Evolutionary conservation across 2,797 vertebrate species (phyloP).

Genomic region (Monodelphis domestica): DNA sequence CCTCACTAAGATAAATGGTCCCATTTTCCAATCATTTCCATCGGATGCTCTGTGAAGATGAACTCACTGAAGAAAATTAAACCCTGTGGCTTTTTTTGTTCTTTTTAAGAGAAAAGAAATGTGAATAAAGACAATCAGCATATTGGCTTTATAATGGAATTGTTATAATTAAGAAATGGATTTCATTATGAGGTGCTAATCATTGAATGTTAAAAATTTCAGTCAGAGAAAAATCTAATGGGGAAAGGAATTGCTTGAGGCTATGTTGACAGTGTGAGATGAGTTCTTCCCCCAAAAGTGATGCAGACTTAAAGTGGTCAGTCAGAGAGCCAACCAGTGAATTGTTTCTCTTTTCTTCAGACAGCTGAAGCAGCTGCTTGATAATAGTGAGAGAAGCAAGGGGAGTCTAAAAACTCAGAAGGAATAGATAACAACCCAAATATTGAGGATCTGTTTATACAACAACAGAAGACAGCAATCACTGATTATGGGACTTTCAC

Average conservation of each 20-base stretch:
- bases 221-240: background rate
- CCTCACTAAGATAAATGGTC: background rate
- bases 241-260: background rate
- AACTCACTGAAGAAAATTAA: background rate
- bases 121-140: slow-evolving; percentile 21
- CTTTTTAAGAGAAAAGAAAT: background rate
- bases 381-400: background rate
- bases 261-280: background rate
- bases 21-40: background rate
- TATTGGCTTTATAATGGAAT: background rate
- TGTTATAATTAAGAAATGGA: background rate
- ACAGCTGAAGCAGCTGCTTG: background rate
- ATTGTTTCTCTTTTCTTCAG: background rate
- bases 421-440: background rate
- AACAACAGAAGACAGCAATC: background rate
- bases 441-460: background rate
- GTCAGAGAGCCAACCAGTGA: background rate
- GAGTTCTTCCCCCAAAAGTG: fast-evolving
- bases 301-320: background rate
- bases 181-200: slow-evolving; percentile 27
- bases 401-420: background rate
- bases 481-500: background rate
- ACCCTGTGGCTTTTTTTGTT: background rate
- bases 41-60: background rate
- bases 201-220: background rate